Evolutionary conservation across 2,888 invertebrate species (phyloP).

Genomic region (Andrena camellia): DNA sequence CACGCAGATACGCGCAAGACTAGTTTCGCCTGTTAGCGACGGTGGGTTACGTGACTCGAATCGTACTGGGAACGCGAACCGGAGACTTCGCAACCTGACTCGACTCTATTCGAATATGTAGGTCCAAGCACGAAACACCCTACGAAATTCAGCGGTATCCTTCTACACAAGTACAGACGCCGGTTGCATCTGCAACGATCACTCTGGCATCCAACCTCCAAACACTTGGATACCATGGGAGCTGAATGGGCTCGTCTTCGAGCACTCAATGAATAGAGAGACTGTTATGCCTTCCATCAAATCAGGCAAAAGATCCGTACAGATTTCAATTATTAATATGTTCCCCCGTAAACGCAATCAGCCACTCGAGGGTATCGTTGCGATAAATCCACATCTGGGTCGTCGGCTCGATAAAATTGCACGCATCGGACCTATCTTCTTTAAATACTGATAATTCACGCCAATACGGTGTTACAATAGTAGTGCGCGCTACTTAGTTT

Average conservation of each 20-base stretch:
- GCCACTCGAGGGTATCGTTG: conserved; percentile 10
- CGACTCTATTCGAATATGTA: conserved; percentile 7
- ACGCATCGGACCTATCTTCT: not conserved
- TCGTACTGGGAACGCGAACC: conserved; percentile 26
- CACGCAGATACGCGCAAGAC: conserved; percentile 33
- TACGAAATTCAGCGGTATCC: not conserved
- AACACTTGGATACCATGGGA: no score
- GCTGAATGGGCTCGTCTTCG: no score
- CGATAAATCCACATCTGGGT: conserved; percentile 34
- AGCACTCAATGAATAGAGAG: no score
- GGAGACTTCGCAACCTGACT: conserved; percentile 55
- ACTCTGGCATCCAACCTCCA: not conserved
- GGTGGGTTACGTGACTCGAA: conserved; percentile 70
- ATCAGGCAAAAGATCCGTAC: no score
- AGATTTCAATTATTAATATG: no score
- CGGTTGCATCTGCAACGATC: not conserved
- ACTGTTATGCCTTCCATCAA: no score
- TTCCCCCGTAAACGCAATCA: conserved; percentile 5
- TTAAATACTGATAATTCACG: not conserved
- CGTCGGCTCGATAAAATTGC: not conserved
- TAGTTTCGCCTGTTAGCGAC: conserved; percentile 59
- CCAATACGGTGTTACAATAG: not conserved
- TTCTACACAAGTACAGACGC: not conserved
- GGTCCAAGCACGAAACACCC: not conserved
- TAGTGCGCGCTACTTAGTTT: no score